Conservation (phyloP, 2,113 vertebrate species). For the Dolichotis patagonum region DNA sequence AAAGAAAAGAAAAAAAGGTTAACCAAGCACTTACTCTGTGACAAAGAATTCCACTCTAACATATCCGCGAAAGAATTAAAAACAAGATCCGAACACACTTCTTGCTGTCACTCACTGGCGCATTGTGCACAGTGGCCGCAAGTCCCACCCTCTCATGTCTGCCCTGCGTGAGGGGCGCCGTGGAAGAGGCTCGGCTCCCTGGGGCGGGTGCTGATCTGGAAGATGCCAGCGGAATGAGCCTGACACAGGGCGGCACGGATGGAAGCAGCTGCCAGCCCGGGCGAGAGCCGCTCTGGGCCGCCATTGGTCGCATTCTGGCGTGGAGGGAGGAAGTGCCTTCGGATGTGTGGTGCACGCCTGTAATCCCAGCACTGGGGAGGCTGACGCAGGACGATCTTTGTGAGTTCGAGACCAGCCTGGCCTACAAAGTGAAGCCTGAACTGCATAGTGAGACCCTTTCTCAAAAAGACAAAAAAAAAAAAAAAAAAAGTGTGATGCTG, state of each 20-base stretch:
- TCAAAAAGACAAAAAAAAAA: no score
- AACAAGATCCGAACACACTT: neutral
- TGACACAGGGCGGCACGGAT: neutral
- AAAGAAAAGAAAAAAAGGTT: neutral
- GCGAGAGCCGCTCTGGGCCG: neutral
- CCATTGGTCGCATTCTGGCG: neutral
- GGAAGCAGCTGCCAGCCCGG: neutral
- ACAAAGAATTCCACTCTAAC: neutral
- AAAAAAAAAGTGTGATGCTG: no score
- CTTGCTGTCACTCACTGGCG: neutral
- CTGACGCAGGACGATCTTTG: no score
- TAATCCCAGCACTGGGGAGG: no score
- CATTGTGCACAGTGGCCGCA: neutral
- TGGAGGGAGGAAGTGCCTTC: neutral
- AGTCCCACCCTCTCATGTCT: neutral
- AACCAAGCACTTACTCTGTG: neutral
- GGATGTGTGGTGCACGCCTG: no score
- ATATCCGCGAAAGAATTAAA: neutral
- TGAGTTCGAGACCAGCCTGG: no score
- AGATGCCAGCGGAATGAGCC: neutral
- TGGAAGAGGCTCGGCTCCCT: neutral
- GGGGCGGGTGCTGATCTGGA: neutral
- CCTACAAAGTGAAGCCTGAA: no score
- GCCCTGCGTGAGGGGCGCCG: neutral
- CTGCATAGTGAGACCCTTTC: no score